Evolutionary conservation across 2,888 invertebrate species (phyloP).

Genomic region (Psococerastis gibbosa): DNA sequence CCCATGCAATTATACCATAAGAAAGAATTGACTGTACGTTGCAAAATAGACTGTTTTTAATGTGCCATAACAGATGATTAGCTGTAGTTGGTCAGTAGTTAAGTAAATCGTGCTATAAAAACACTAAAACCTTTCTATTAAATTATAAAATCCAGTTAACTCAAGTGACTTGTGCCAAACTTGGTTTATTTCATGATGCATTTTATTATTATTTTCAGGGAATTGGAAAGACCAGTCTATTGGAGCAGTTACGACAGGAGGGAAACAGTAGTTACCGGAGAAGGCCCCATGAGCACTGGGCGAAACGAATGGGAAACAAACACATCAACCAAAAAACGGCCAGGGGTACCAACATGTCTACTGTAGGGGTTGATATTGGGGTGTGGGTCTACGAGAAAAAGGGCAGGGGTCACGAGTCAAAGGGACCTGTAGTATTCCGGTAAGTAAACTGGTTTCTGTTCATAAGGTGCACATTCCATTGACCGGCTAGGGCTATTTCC

Average conservation of each 20-base stretch:
- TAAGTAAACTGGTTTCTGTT: conserved; percentile 11
- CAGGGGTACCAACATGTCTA: conserved; percentile 70
- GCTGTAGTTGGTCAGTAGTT: no score
- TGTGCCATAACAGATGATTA: no score
- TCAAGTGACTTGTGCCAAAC: no score
- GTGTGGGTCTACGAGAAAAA: conserved; percentile 86
- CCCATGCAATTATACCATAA: no score
- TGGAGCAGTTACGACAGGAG: conserved; percentile 75
- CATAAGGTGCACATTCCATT: no score
- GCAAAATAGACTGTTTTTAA: background rate
- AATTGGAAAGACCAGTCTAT: conserved; percentile 74
- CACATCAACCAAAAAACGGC: conserved; percentile 54
- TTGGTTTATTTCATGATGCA: no score
- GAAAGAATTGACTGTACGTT: no score
- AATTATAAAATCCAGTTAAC: no score
- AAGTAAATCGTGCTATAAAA: no score
- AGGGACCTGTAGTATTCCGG: conserved; percentile 65
- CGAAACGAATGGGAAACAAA: conserved; percentile 85
- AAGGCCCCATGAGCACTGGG: conserved; percentile 75
- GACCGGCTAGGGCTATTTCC: no score
- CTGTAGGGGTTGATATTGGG: conserved; percentile 94
- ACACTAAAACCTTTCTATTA: no score
- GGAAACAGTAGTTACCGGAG: conserved; percentile 54
- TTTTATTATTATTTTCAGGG: conserved; percentile 29
- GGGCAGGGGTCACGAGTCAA: conserved; percentile 42